Base-by-base conservation (phyloP, 2,113 vertebrate species). In the Psittacula cyanocephala region DNA sequence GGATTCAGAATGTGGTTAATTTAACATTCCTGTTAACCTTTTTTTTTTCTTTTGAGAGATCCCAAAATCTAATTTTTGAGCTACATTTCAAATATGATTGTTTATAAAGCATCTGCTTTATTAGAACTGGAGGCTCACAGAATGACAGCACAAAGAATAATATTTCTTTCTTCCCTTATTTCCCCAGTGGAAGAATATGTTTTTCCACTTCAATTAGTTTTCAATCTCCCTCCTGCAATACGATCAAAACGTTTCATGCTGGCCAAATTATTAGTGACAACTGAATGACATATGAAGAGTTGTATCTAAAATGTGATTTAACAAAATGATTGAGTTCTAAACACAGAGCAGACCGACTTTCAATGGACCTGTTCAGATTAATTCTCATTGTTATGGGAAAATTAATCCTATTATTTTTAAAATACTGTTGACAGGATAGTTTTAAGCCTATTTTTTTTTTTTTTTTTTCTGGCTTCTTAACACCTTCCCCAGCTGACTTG, bases 141-240 rank as follows among this genome's bases (percentile, higher is more conserved):
- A 89, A 81, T 52, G 77, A 85, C 83, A 89, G 62, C 39, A 72
- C 52, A 87, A 91, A 95, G 76, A 2, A 62, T 84, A 93, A 71
- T 96, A 89, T 84, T 89, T 87, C 52, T 64, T 89, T 92, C 52
- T 43, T 89, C 37, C 16, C n/a, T 96, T 95, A 96, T 97, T 97
- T 97, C 93, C 89, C 94, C 44, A 69, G 91, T 95, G 95, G 77
- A 95, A 87, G 18, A 96, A 76, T 87, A 84, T 31, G 29, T 91
- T 95, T 81, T 92, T 92, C 74, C 22, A 68, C 67, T 92, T 91
- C 89, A 95, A 89, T 95, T 96, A 96, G 62, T 87, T 95, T 97
- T 80, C 81, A 81, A 25, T 84, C 81, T 95, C 37, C 44, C 52
- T 75, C 78, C 81, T 96, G 74, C 86, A 95, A 88, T 90, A 83